These are phyloP conservation scores for Chiridota heheva DNA, from an alignment of 35 echinoderm and acorn worm genomes.

Conservation along the genomic window DNA sequence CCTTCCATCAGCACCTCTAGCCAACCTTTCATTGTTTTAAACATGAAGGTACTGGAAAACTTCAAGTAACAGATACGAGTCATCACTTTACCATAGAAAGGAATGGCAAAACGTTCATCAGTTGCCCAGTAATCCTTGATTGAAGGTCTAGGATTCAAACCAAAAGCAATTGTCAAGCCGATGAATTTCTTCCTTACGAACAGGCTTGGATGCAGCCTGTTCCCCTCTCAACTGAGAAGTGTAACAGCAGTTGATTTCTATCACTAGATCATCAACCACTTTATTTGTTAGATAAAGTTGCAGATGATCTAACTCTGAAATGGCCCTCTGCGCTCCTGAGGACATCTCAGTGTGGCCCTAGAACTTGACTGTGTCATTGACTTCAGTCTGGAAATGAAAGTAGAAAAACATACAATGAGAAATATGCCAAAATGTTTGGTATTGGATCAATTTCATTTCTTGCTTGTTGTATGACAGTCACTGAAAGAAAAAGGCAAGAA, in stretches of 20 bases:
- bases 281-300: background rate
- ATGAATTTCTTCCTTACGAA: no score
- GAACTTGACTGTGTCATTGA: background rate
- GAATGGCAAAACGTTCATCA: background rate
- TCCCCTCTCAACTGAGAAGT: slow-evolving; percentile 2
- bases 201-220: background rate
- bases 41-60: background rate
- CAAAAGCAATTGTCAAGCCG: slow-evolving; percentile 22
- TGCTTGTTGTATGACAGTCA: no score
- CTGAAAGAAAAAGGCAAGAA: no score
- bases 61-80: background rate
- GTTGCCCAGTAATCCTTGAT: slow-evolving; percentile 9
- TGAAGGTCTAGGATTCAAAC: background rate
- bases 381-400: background rate
- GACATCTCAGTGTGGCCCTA: background rate
- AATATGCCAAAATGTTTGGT: no score
- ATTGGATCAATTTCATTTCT: no score
- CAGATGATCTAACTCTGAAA: background rate
- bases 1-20: background rate
- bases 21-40: background rate
- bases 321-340: background rate
- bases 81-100: slow-evolving; percentile 14
- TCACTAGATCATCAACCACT: background rate
- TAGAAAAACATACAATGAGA: no score
- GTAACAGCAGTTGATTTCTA: background rate